These are phyloP conservation scores for Papilio aristodemus DNA, from an alignment of 1,140 invertebrate species.

Conservation along the genomic window DNA sequence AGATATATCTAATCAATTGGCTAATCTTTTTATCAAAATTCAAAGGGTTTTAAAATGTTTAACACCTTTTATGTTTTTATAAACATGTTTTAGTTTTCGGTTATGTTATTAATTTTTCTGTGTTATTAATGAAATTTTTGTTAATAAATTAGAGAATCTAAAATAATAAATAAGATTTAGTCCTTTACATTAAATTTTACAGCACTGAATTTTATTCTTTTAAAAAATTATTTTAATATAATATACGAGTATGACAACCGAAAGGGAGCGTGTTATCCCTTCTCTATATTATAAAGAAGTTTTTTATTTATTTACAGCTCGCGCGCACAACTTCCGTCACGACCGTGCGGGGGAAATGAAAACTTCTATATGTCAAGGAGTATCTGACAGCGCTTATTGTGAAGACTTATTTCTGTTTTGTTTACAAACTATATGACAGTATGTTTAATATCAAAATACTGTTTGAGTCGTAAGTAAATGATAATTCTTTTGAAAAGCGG, in stretches of 20 bases:
- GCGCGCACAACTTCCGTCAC: not conserved
- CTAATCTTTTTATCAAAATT: too few relatives aligned
- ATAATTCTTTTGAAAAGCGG: not conserved
- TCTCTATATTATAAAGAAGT: not conserved
- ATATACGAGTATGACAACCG: not conserved
- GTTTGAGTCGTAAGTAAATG: not conserved
- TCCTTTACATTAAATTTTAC: too few relatives aligned
- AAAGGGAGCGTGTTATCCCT: not conserved
- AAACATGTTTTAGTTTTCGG: too few relatives aligned
- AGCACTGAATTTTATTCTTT: too few relatives aligned
- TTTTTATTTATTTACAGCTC: conserved; percentile 1
- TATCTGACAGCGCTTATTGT: not conserved
- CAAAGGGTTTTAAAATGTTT: too few relatives aligned
- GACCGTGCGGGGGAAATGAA: not conserved
- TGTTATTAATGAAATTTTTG: too few relatives aligned
- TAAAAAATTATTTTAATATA: too few relatives aligned
- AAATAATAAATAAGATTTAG: too few relatives aligned
- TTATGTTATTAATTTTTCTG: too few relatives aligned
- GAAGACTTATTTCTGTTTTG: not conserved
- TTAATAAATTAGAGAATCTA: too few relatives aligned
- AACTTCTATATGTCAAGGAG: not conserved
- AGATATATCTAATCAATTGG: too few relatives aligned
- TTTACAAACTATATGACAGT: not conserved
- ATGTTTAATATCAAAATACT: not conserved
- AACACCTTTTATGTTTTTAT: too few relatives aligned